phyloP scores from a whole-genome alignment of 2,888 invertebrate species.

The Smittia aterrima region DNA sequence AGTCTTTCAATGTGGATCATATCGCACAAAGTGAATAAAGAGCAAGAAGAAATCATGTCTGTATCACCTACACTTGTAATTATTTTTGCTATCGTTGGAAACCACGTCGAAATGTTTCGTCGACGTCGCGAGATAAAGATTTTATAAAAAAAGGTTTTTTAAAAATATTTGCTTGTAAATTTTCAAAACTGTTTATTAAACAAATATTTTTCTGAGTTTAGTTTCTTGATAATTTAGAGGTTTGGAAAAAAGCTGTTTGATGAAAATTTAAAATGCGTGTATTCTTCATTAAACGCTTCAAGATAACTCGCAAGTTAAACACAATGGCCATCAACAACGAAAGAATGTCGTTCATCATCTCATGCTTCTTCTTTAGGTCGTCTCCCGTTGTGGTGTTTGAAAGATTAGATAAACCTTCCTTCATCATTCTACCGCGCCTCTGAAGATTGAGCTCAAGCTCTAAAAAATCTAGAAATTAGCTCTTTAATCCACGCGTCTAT shows the following conservation, averaged over 20 bases:
- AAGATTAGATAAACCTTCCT: neutral
- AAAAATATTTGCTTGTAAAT: too few species aligned
- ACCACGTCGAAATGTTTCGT: neutral
- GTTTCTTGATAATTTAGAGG: too few species aligned
- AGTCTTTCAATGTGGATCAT: slow-evolving; percentile 18
- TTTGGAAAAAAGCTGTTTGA: neutral
- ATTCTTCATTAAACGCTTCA: slow-evolving; percentile 25
- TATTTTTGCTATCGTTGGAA: neutral
- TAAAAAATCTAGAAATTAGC: too few species aligned
- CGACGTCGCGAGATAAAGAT: slow-evolving; percentile 3
- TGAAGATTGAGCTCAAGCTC: too few species aligned
- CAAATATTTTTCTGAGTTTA: too few species aligned
- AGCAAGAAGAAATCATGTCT: slow-evolving; percentile 10
- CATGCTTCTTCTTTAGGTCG: neutral
- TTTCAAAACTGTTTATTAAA: too few species aligned
- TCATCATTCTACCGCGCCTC: neutral
- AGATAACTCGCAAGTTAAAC: slow-evolving; percentile 34
- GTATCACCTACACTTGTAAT: slow-evolving; percentile 33
- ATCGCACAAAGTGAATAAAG: too few species aligned
- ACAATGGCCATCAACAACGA: neutral
- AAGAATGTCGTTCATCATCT: neutral
- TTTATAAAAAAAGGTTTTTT: too few species aligned
- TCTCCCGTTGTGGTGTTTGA: neutral
- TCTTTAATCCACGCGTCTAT: neutral
- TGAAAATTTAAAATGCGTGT: slow-evolving; percentile 39